Evolutionary conservation across 2,888 invertebrate species (phyloP), one percentile per base, ranked within the genome.

Genomic region (Tanytarsus gracilentus): DNA sequence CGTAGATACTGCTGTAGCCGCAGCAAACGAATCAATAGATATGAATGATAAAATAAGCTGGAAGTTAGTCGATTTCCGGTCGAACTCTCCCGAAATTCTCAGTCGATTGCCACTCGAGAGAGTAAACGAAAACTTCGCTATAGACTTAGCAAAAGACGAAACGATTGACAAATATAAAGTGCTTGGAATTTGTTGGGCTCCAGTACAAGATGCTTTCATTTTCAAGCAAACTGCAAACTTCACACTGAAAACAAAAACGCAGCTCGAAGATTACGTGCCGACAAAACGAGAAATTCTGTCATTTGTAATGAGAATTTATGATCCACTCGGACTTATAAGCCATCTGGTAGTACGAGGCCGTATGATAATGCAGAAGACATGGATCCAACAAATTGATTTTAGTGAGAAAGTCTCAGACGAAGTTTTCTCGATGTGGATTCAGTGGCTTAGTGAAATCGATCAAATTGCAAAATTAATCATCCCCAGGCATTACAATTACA

Each of bases 391-490:
- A 11, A 40, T 44, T 18, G 40, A 25, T 18, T 64, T 62, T 60
- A 62, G 62, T 58, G 48, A 64, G 8, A 23, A 36, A 33, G 62
- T 66, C 2, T 33, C 65, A 8, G 64, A 64, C 7, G 60, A 63
- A 26, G 61, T 65, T 18, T 27, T 62, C 6, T 21, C 29, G 6
- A 65, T 64, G 27, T 66, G 66, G 65, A 16, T 49, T 5, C 60
- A 56, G n/a, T 66, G 66, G 66, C 4, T 65, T 0, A 49, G 62
- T 9, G 39, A 63, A 8, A 33, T 68, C 6, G 63, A 63, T 2
- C 49, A 63, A 8, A 60, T 65, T n/a, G 63, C 64, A 48, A 53
- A 63, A 9, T 18, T 66, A 5, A 27, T 53, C 6, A 65, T 66
- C 8, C 65, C 64, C 11, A 52, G 66, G 23, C 66, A 64, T 18